Percentiles rank a stretch among this genome's conserved stretches.
phyloP scores from a whole-genome alignment of 2,797 vertebrate genomes.

The Pseudochirops cupreus region DNA sequence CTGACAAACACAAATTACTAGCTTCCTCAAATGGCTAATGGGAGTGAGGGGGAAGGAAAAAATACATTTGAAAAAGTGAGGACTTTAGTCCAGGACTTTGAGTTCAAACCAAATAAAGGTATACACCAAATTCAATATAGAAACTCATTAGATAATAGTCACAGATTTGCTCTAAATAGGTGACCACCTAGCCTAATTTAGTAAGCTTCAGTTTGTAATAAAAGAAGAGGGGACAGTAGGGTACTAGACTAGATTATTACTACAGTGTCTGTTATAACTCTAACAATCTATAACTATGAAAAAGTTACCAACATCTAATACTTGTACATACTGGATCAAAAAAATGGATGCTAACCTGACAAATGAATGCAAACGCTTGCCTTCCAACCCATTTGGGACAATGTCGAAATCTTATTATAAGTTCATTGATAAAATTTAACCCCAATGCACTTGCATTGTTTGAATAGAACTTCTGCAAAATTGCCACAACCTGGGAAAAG shows the following conservation, averaged over 20 bases:
- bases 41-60: no score
- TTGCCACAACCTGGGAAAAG: slow-evolving; percentile 83
- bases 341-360: slow-evolving; percentile 82
- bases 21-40: not conserved
- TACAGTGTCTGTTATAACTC: not conserved
- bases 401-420: slow-evolving; percentile 82
- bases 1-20: not conserved
- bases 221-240: not conserved
- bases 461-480: slow-evolving; percentile 84
- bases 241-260: not conserved
- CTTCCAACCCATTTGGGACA: slow-evolving; percentile 87
- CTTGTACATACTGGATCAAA: not conserved
- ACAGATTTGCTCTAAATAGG: not conserved
- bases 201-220: not conserved
- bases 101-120: not conserved
- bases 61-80: not conserved
- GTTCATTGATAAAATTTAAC: slow-evolving; percentile 85
- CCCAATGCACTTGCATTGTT: slow-evolving; percentile 80
- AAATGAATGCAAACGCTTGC: slow-evolving; percentile 89
- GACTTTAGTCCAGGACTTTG: not conserved
- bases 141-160: not conserved
- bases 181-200: not conserved
- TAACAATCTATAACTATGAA: not conserved
- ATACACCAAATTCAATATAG: not conserved
- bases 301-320: not conserved